Conservation (phyloP, 64 coral and sea anemone species). For the Acropora tenuis region DNA sequence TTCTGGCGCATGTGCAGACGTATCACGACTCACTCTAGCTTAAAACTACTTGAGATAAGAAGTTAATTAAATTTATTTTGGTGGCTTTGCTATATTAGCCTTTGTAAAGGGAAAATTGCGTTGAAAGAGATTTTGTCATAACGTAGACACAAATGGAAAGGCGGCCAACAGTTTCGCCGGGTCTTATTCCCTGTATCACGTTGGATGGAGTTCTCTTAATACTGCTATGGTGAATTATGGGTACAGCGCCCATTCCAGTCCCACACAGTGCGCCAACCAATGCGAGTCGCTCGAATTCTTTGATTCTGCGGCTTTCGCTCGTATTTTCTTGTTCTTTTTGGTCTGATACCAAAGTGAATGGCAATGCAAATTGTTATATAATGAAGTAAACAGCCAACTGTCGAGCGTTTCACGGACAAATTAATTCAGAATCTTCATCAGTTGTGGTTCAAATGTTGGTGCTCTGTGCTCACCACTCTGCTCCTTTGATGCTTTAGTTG, state of each 20-base stretch:
- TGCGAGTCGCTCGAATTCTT: not conserved
- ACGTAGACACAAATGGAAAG: too few species aligned
- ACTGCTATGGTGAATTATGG: too few species aligned
- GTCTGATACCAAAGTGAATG: not conserved
- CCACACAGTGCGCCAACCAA: too few species aligned
- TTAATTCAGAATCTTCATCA: not conserved
- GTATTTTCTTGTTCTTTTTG: not conserved
- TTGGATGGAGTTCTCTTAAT: too few species aligned
- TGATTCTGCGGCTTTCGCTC: not conserved
- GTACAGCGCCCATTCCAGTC: too few species aligned
- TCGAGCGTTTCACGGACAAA: not conserved
- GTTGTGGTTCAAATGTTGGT: not conserved
- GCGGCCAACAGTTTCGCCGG: too few species aligned
- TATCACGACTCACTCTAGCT: not conserved
- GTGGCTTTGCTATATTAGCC: not conserved
- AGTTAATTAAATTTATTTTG: not conserved
- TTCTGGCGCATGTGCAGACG: conserved; percentile 32
- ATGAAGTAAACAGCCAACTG: not conserved
- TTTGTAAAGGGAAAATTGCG: too few species aligned
- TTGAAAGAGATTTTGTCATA: too few species aligned
- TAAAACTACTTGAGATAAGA: not conserved
- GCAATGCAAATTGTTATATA: not conserved
- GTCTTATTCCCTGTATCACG: too few species aligned
- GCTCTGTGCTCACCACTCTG: not conserved
- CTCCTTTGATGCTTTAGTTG: not conserved